These are phyloP conservation scores for Oeneis ivallda DNA, from an alignment of 2,888 invertebrate species.

Conservation along the genomic window DNA sequence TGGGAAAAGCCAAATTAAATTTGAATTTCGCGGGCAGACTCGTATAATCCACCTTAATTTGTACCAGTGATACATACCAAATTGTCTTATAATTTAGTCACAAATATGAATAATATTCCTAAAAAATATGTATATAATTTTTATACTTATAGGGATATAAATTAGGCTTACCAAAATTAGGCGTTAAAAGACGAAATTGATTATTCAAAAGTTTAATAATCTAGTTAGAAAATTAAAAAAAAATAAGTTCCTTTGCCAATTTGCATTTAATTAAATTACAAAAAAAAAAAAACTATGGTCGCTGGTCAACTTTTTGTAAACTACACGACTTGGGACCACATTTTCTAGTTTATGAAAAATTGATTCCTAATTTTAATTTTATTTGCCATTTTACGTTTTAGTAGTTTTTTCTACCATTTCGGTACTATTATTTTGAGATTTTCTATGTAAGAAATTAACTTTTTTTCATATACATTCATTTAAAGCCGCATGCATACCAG, in stretches of 20 bases:
- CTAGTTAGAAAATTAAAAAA: conserved; percentile 16
- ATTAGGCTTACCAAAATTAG: conserved; percentile 19
- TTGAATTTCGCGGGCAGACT: no score
- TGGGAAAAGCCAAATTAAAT: no score
- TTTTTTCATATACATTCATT: not conserved
- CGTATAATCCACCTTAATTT: no score
- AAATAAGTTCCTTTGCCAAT: conserved; percentile 33
- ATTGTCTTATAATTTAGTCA: not conserved
- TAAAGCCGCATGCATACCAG: not conserved
- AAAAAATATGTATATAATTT: not conserved
- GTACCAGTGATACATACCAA: not conserved
- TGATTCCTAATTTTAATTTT: not conserved
- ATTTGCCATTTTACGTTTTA: not conserved
- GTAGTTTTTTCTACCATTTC: not conserved
- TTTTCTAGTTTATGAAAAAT: not conserved
- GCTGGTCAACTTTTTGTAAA: conserved; percentile 21
- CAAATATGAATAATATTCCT: conserved; percentile 5
- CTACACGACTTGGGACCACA: conserved; percentile 23
- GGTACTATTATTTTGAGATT: conserved; percentile 2
- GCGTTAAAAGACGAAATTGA: conserved; percentile 5
- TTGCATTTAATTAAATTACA: conserved; percentile 32
- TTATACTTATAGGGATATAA: conserved; percentile 17
- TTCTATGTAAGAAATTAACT: not conserved
- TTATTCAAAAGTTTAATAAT: conserved; percentile 5
- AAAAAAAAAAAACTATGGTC: not conserved